A percentile compares a stretch with the other conserved stretches of the same genome.
These are phyloP conservation scores for Bubo scandiacus DNA, from an alignment of 2,113 vertebrate species.

Conservation along the genomic window DNA sequence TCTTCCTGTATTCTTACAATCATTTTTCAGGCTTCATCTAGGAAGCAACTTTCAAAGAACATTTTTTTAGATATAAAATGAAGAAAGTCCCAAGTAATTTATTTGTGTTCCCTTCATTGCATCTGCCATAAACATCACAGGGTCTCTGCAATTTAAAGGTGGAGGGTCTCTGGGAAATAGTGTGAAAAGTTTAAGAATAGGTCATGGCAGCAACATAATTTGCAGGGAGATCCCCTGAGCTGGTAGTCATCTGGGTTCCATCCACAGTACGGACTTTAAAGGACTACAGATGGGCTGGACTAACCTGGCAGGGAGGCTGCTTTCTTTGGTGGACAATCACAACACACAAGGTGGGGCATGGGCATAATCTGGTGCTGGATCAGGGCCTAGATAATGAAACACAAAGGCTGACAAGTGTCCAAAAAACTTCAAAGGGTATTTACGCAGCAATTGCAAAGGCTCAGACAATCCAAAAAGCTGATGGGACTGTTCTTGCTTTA, in stretches of 20 bases:
- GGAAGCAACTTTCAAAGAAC: neutral
- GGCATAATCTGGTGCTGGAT: neutral
- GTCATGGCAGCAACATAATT: neutral
- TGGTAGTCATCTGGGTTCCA: neutral
- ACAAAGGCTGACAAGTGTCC: neutral
- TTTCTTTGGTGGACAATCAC: neutral
- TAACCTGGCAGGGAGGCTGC: neutral
- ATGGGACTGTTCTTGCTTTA: neutral
- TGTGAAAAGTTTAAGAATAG: neutral
- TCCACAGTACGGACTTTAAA: neutral
- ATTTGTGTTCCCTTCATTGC: neutral
- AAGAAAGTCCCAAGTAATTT: neutral
- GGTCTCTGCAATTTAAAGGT: neutral
- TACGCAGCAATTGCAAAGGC: neutral
- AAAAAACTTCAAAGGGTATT: neutral
- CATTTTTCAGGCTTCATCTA: neutral
- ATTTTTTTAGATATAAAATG: neutral
- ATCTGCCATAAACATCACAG: neutral
- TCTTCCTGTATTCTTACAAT: neutral
- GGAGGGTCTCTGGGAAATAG: neutral
- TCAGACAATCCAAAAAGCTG: neutral
- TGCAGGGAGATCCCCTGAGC: neutral
- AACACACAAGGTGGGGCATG: neutral
- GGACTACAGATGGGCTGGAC: neutral
- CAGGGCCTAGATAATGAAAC: neutral